Evolutionary conservation across 2,888 invertebrate species (phyloP).

Genomic region (Eupithecia abbreviata): DNA sequence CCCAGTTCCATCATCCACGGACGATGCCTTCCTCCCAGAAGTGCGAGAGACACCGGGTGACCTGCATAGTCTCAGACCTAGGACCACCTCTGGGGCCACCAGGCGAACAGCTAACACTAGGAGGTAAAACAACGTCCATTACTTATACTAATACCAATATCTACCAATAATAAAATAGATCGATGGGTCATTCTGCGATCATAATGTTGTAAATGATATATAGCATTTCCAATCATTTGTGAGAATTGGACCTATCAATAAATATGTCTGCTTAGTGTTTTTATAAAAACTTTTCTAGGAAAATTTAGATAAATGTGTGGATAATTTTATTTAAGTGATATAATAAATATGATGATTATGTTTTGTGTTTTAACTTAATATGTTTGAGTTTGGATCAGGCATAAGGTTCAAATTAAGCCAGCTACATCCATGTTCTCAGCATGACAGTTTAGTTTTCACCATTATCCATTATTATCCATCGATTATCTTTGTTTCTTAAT

Average conservation of each 20-base stretch:
- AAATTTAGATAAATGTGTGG: not conserved
- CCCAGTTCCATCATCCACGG: slow-evolving; percentile 68
- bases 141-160: too few relatives aligned
- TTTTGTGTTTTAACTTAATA: not conserved
- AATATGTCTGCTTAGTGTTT: not conserved
- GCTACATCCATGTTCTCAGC: slow-evolving; percentile 44
- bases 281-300: not conserved
- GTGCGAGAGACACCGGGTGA: slow-evolving; percentile 68
- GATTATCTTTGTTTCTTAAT: slow-evolving; percentile 47
- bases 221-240: not conserved
- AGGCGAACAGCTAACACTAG: slow-evolving; percentile 78
- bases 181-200: not conserved
- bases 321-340: not conserved
- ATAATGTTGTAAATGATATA: not conserved
- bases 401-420: slow-evolving; percentile 34
- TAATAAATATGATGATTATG: not conserved
- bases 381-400: slow-evolving; percentile 1
- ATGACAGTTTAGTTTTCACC: slow-evolving; percentile 41
- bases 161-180: not conserved
- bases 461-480: slow-evolving; percentile 39
- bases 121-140: slow-evolving; percentile 57
- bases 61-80: slow-evolving; percentile 66
- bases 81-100: slow-evolving; percentile 75
- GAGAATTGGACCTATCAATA: not conserved
- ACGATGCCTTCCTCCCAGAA: slow-evolving; percentile 78